Conservation (phyloP, 2,888 invertebrate genomes). For the Tiphia femorata region DNA sequence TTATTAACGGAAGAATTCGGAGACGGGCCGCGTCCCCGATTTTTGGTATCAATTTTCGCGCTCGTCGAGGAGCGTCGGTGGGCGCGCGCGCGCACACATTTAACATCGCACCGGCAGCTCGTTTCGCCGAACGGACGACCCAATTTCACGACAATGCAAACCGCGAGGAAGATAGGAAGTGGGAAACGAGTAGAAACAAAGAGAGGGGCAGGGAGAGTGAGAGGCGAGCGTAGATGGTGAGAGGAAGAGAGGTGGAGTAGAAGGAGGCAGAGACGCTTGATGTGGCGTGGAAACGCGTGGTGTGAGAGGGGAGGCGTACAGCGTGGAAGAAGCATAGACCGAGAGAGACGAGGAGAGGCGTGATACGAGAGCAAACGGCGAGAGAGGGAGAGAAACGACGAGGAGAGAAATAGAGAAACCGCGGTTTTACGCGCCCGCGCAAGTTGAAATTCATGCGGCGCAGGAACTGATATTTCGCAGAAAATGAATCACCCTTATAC, state of each 20-base stretch:
- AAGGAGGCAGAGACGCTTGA: background rate
- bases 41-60: too few species aligned
- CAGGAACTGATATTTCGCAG: slow-evolving; percentile 66
- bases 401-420: slow-evolving; percentile 7
- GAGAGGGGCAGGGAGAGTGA: slow-evolving; percentile 3
- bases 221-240: background rate
- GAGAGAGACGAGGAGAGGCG: background rate
- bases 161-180: slow-evolving; percentile 1
- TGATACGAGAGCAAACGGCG: background rate
- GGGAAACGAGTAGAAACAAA: slow-evolving; percentile 28
- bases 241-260: background rate
- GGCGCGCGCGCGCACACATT: too few species aligned
- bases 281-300: background rate
- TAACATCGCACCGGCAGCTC: slow-evolving; percentile 26
- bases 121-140: slow-evolving; percentile 42
- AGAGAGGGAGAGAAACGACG: slow-evolving; percentile 3
- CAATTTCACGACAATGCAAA: slow-evolving; percentile 52
- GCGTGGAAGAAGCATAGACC: too few species aligned
- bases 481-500: slow-evolving; percentile 65
- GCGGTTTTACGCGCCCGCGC: slow-evolving; percentile 43
- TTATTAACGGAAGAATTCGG: too few species aligned
- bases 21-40: too few species aligned
- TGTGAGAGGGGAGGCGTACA: background rate
- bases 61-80: too few species aligned
- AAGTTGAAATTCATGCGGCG: slow-evolving; percentile 57